Percentiles rank a stretch among this genome's conserved stretches.
phyloP scores from a whole-genome alignment of 2,888 invertebrate genomes.

The Chymomyza procnemis region DNA sequence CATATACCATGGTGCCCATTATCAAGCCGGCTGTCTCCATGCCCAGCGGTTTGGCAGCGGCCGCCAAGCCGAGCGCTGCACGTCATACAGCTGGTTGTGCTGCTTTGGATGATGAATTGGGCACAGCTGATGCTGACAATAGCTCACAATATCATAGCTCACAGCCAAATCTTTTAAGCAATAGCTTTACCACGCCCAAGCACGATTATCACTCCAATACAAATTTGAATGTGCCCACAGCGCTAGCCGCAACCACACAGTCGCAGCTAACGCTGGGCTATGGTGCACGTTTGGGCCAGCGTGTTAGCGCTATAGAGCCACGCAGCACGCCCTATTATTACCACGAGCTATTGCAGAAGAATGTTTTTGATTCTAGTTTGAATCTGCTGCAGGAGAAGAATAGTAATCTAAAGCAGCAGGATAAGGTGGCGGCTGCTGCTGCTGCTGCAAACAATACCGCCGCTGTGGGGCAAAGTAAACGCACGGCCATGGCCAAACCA shows the following conservation, averaged over 20 bases:
- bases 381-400: slow-evolving; percentile 74
- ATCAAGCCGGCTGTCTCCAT: slow-evolving; percentile 77
- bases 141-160: slow-evolving; percentile 68
- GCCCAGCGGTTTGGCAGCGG: slow-evolving; percentile 73
- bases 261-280: slow-evolving; percentile 39
- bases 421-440: slow-evolving; percentile 3
- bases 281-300: slow-evolving; percentile 42
- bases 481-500: slow-evolving; percentile 47
- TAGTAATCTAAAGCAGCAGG: slow-evolving; percentile 45
- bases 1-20: slow-evolving; percentile 75
- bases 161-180: slow-evolving; percentile 72
- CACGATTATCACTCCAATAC: slow-evolving; percentile 65
- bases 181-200: slow-evolving; percentile 39
- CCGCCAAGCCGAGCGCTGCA: slow-evolving; percentile 25
- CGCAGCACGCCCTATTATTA: slow-evolving; percentile 78
- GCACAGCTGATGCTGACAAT: slow-evolving; percentile 35
- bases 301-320: slow-evolving; percentile 62
- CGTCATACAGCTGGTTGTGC: slow-evolving; percentile 9
- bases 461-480: slow-evolving; percentile 38
- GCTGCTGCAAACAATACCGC: slow-evolving; percentile 24
- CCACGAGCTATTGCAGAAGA: slow-evolving; percentile 75
- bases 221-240: slow-evolving; percentile 58
- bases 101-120: slow-evolving; percentile 49
- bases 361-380: slow-evolving; percentile 77
- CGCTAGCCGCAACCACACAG: slow-evolving; percentile 45